These are phyloP conservation scores for Drosophila lowei DNA, from an alignment of 1,140 invertebrate species.

Conservation along the genomic window DNA sequence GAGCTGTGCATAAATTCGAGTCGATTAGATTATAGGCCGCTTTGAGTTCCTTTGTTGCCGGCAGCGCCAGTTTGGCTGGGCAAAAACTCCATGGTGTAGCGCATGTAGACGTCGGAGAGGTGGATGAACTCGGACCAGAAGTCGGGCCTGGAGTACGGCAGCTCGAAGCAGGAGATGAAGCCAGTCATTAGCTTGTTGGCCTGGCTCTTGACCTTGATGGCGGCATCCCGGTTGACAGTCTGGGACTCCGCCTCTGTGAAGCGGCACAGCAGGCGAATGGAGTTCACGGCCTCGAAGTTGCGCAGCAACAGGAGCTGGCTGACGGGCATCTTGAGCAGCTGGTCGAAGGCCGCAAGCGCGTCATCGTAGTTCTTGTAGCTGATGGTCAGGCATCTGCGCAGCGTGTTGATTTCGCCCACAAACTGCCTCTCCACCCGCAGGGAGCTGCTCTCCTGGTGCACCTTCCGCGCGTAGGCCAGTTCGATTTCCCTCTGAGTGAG, in stretches of 20 bases:
- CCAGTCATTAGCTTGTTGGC: constrained; percentile 16
- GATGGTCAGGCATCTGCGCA: constrained; percentile 14
- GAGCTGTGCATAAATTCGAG: too few relatives aligned
- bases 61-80: too few relatives aligned
- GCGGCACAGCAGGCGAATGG: constrained; percentile 20
- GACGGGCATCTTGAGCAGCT: constrained; percentile 10
- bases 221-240: background rate
- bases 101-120: constrained; percentile 10
- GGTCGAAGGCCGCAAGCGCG: constrained; percentile 23
- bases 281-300: constrained; percentile 22
- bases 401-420: constrained; percentile 8
- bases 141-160: background rate
- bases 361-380: constrained; percentile 1
- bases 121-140: constrained; percentile 32
- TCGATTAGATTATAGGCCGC: too few relatives aligned
- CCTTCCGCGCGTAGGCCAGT: background rate
- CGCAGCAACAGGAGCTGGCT: constrained; percentile 42
- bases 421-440: constrained; percentile 25
- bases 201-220: background rate
- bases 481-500: background rate
- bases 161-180: constrained; percentile 5
- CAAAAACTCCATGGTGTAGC: background rate
- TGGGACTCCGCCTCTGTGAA: background rate
- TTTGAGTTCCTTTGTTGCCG: too few relatives aligned
- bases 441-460: constrained; percentile 2